Evolutionary conservation across 1,140 invertebrate genomes (phyloP), one percentile per base, ranked within the genome.

Genomic region (Branchinecta lindahli): DNA sequence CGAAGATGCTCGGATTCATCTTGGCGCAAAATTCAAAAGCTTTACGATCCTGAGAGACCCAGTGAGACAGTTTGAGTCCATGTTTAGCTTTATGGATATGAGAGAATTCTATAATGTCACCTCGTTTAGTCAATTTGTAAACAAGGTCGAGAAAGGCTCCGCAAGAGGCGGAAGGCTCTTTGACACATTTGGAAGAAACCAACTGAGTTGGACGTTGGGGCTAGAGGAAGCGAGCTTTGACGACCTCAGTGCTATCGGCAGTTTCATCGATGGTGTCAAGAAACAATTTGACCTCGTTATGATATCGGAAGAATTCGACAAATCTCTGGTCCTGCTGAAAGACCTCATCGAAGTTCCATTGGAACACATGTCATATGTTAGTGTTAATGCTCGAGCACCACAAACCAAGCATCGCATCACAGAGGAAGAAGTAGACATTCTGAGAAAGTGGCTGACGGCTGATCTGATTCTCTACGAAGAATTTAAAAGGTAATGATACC

Each of bases 231-330:
- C 70, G 52, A 44, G 72, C 66, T 75, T 77, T 69, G 68, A 74
- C 20, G 72, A 73, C 33, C 45, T 52, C 2, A 33, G 33, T 33
- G 33, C 5, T 21, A 61, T 76, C 10, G 45, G 46, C 9, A 66
- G 74, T 44, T 73, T 74, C 9, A 76, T 78, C 46, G 66, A 70
- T 44, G 72, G 75, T 52, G 72, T 81, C 0, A 79, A 82, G n/a
- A 71, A 69, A 21, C 73, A 79, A 45, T 83, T 84, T 74, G 76
- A 80, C 71, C 74, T 83, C 8, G 78, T 84, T 20, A 78, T 84
- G 78, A 79, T 84, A 33, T 75, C 80, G 0, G 83, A 84, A 72
- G 77, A 79, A 72, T 80, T 83, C 74, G 81, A 83, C 69, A 81
- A 82, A 71, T 83, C 82, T 3, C 71, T 84, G 12, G 76, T 84